Percentiles rank a stretch among this genome's conserved stretches.
Conservation (phyloP, 2,888 invertebrate species). For the Esperia sulphurella region DNA sequence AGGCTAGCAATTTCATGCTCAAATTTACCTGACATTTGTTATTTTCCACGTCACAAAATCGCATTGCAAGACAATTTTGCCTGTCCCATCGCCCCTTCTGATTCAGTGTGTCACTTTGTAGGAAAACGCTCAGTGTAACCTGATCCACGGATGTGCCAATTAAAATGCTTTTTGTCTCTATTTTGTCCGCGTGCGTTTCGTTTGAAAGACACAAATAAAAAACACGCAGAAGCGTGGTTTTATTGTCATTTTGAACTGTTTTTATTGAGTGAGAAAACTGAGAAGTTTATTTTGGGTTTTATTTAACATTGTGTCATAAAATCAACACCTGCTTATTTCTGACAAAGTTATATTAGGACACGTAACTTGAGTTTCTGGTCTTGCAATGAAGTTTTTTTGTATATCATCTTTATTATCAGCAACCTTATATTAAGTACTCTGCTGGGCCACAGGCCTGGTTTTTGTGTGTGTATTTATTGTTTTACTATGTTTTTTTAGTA, state of each 20-base stretch:
- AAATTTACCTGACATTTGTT: no score
- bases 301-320: no score
- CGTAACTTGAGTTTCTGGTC: no score
- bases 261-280: background rate
- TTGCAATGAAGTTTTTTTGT: no score
- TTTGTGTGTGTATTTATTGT: no score
- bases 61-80: no score
- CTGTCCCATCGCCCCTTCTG: background rate
- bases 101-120: background rate
- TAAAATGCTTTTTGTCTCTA: slow-evolving; percentile 6
- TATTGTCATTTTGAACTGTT: slow-evolving; percentile 4
- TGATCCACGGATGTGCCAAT: slow-evolving; percentile 14
- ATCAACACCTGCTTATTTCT: background rate
- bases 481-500: no score
- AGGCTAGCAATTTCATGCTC: no score
- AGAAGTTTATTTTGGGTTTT: background rate
- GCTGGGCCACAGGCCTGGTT: no score
- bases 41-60: no score
- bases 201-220: slow-evolving; percentile 1
- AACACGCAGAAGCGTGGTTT: background rate
- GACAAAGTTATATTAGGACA: background rate
- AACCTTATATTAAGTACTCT: no score
- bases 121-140: slow-evolving; percentile 2
- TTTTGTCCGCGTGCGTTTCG: slow-evolving; percentile 5
- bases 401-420: no score